These are phyloP conservation scores for Acipenser oxyrinchus DNA, from an alignment of 2,797 vertebrate genomes.

Conservation along the genomic window DNA sequence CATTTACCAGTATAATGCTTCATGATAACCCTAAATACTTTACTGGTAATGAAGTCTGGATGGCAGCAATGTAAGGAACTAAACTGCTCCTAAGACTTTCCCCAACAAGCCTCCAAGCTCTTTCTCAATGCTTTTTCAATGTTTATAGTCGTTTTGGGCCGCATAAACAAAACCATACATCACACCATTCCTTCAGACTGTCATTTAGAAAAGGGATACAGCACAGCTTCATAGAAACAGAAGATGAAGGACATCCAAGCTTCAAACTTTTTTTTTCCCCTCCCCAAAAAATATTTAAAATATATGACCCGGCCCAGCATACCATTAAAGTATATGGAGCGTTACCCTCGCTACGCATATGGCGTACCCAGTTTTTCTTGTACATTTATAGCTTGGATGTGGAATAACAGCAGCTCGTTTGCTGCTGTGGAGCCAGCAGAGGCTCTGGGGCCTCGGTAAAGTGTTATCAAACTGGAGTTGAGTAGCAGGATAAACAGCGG, in stretches of 20 bases:
- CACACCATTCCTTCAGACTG: not conserved
- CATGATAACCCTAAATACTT: too few relatives aligned
- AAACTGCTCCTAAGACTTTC: too few relatives aligned
- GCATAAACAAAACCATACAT: too few relatives aligned
- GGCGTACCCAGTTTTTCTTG: constrained; percentile 51
- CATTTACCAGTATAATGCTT: too few relatives aligned
- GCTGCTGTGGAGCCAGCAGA: constrained; percentile 24
- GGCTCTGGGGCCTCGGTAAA: constrained; percentile 13
- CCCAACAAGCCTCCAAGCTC: too few relatives aligned
- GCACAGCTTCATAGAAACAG: too few relatives aligned
- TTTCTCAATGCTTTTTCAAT: too few relatives aligned
- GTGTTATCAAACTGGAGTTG: constrained; percentile 16
- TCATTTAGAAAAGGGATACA: constrained; percentile 3
- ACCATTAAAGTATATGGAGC: constrained; percentile 65
- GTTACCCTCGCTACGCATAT: constrained; percentile 50
- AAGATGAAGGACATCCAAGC: too few relatives aligned
- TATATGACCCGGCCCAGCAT: constrained; percentile 49
- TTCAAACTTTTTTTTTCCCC: too few relatives aligned
- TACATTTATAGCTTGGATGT: constrained; percentile 50
- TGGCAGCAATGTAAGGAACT: too few relatives aligned
- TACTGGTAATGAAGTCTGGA: too few relatives aligned
- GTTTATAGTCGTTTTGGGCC: too few relatives aligned
- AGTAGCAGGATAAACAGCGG: constrained; percentile 3
- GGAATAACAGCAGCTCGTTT: constrained; percentile 49
- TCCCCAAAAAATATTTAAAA: constrained; percentile 35